Base-by-base conservation (phyloP, 2,888 invertebrate species). In the Adelognathus sp. region DNA sequence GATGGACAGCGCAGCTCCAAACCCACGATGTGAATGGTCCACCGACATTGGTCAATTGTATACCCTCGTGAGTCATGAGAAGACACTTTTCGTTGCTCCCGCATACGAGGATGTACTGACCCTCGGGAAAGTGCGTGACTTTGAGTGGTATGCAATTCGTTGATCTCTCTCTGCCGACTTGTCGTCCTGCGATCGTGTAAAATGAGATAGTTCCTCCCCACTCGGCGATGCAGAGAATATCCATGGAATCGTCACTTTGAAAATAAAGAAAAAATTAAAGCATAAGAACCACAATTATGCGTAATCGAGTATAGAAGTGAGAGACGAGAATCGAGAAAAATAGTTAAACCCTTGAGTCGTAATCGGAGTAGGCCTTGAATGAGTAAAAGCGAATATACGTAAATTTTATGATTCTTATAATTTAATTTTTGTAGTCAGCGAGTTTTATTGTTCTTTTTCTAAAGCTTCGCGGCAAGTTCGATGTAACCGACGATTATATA, bases 161-260 rank as follows among this genome's bases (percentile, higher is more conserved):
- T 33, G 92, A 91, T 80, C 96, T 92, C 80, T 96, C 96, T 87
- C 95, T 95, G 72, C 95, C 94, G 81, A 98, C 94, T 91, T 95
- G 94, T 93, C 97, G 97, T 0, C 98, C 99, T 82, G 95, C 95
- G 3, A 96, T 91, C 58, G 96, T 96, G 90, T 98, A 98, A 92
- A 99, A 98, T 0, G 98, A 96, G 18, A 99, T 91, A 0, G 94
- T 95, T 88, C 98, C 98, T 84, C 95, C 95, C 99, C 99, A 99
- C 92, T 99, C 99, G 0, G 96, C 96, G 1, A 99, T 95, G 77
- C 98, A 96, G 39, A 99, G 92, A 18, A 95, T 93, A 88, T 96
- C 96, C 33, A 76, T 90, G 63, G 92, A 92, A 63, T 94, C 93
- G 63, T 85, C 94, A 90, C 92, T 93, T 50, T 4, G 41, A 11